Evolutionary conservation across 35 echinoderm and acorn worm genomes (phyloP).

Genomic region (Lytechinus pictus): DNA sequence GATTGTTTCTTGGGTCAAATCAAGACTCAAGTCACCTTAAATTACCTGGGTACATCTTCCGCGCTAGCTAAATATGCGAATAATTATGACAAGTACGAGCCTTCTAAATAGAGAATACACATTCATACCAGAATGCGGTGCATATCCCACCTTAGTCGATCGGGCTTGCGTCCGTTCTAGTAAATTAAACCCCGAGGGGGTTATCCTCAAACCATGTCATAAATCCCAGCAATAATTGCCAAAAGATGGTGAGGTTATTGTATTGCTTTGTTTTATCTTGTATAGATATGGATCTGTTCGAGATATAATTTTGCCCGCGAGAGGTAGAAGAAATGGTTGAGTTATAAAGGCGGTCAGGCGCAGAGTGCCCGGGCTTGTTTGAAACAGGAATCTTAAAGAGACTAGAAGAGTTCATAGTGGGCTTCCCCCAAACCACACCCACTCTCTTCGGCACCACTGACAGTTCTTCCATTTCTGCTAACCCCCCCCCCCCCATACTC

Average conservation of each 20-base stretch:
- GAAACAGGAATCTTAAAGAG: neutral
- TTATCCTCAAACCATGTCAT: neutral
- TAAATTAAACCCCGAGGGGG: neutral
- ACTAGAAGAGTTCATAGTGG: neutral
- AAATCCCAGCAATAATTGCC: conserved; percentile 11
- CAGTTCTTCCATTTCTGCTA: neutral
- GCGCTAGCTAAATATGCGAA: neutral
- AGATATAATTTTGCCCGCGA: neutral
- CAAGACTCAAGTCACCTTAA: neutral
- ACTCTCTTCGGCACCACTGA: neutral
- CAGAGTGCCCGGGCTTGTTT: neutral
- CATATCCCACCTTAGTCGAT: neutral
- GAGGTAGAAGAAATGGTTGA: neutral
- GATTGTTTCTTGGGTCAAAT: neutral
- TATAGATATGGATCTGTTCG: neutral
- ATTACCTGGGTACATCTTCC: neutral
- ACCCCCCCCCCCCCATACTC: too few species aligned
- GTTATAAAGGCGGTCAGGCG: neutral
- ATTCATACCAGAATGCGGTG: neutral
- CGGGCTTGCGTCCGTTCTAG: conserved; percentile 6
- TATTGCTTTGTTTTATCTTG: too few species aligned
- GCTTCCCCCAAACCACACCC: too few species aligned
- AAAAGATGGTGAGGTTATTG: neutral
- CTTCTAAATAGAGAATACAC: neutral
- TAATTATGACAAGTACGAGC: neutral